phyloP scores from a whole-genome alignment of 2,797 vertebrate species.

The Loriculus beryllinus region DNA sequence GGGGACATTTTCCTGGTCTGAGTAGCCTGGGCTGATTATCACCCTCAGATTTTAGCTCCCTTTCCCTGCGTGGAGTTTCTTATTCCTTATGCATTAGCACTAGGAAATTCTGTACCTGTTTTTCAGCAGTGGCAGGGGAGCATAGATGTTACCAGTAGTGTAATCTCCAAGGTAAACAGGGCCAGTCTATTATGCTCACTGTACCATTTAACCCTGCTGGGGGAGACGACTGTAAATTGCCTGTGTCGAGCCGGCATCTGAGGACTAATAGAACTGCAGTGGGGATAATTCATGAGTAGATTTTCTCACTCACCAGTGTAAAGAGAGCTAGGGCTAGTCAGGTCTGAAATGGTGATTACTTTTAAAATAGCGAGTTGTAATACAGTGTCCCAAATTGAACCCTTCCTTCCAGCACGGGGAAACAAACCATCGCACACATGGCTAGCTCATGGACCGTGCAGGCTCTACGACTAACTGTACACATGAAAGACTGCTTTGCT shows the following conservation, averaged over 20 bases:
- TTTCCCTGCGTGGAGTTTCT: neutral
- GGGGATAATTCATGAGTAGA: constrained; percentile 41
- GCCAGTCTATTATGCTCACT: neutral
- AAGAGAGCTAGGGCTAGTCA: constrained; percentile 22
- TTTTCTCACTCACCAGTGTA: neutral
- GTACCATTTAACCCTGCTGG: constrained; percentile 28
- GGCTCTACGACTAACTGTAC: neutral
- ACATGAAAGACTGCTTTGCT: neutral
- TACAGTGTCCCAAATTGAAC: constrained; percentile 34
- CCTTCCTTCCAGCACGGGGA: neutral
- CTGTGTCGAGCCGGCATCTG: neutral
- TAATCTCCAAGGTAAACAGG: constrained; percentile 21
- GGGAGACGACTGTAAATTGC: neutral
- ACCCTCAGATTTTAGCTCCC: neutral
- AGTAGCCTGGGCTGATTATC: neutral
- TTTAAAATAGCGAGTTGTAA: constrained; percentile 6
- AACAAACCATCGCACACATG: neutral
- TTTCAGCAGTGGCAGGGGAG: constrained; percentile 6
- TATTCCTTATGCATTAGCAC: neutral
- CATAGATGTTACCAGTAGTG: neutral
- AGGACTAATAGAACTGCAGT: constrained; percentile 29
- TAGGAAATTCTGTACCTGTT: constrained; percentile 24
- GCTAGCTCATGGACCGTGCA: neutral
- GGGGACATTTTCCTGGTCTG: neutral
- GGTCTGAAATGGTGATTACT: constrained; percentile 37